A percentile compares a stretch with the other conserved stretches of the same genome.
Evolutionary conservation across 2,888 invertebrate species (phyloP).

Genomic region (Octodonta nipae): DNA sequence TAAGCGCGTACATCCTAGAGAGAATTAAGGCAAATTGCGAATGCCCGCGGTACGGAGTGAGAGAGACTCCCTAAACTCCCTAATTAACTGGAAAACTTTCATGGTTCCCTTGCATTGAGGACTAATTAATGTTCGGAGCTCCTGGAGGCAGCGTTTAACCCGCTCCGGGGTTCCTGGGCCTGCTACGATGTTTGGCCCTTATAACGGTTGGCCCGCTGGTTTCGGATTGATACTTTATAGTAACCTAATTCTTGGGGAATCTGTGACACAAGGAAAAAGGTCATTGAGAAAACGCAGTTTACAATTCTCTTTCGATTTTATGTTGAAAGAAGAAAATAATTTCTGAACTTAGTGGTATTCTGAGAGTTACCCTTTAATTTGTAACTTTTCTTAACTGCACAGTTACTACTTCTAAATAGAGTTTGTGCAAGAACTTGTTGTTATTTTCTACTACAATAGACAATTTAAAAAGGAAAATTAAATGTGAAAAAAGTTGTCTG

Average conservation of each 20-base stretch:
- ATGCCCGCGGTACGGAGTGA: conserved; percentile 27
- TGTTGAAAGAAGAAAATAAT: no score
- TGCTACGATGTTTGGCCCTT: neutral
- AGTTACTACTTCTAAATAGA: no score
- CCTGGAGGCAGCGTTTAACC: conserved; percentile 18
- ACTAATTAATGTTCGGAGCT: conserved; percentile 34
- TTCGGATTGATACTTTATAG: conserved; percentile 1
- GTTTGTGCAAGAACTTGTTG: no score
- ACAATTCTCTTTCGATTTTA: no score
- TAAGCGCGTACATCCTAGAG: conserved; percentile 5
- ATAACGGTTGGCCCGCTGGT: no score
- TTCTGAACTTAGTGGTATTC: no score
- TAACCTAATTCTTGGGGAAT: neutral
- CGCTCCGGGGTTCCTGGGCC: conserved; percentile 1
- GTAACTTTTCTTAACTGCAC: no score
- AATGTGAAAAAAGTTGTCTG: no score
- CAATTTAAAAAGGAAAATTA: no score
- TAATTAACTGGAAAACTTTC: conserved; percentile 41
- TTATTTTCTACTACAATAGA: no score
- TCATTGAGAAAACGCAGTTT: no score
- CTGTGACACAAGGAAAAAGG: neutral
- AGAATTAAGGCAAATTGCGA: conserved; percentile 29
- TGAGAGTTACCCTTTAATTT: no score
- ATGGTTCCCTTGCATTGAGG: conserved; percentile 35
- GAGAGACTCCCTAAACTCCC: conserved; percentile 21